A percentile compares a stretch with the other conserved stretches of the same genome.
Conservation (phyloP, 2,888 invertebrate genomes). For the Actias luna region DNA sequence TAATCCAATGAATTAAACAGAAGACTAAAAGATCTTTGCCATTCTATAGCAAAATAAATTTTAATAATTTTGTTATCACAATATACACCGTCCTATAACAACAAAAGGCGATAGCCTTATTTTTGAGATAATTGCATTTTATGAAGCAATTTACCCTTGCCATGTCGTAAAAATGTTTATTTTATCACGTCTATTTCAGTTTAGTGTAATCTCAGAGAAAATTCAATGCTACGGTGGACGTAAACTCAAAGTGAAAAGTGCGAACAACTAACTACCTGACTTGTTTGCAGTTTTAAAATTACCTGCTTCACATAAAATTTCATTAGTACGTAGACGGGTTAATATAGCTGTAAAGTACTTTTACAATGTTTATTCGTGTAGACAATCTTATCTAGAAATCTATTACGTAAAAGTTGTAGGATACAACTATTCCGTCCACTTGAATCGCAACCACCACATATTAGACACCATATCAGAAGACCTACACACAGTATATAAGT, state of each 20-base stretch:
- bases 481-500: too few species aligned
- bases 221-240: slow-evolving; percentile 42
- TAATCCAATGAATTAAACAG: neutral
- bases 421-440: too few species aligned
- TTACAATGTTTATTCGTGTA: neutral
- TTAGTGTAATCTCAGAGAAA: slow-evolving; percentile 57
- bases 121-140: slow-evolving; percentile 71
- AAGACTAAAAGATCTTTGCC: neutral
- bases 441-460: too few species aligned
- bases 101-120: slow-evolving; percentile 40
- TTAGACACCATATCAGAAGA: too few species aligned
- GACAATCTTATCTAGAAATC: too few species aligned
- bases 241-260: slow-evolving; percentile 24
- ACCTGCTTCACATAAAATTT: slow-evolving; percentile 1
- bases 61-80: slow-evolving; percentile 13
- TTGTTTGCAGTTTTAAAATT: slow-evolving; percentile 23
- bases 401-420: too few species aligned
- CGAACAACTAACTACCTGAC: slow-evolving; percentile 22
- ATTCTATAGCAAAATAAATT: slow-evolving; percentile 2
- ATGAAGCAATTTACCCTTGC: slow-evolving; percentile 68
- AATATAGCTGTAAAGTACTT: neutral
- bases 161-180: slow-evolving; percentile 70
- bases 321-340: neutral
- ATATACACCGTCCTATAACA: slow-evolving; percentile 15
- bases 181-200: slow-evolving; percentile 64